These are phyloP conservation scores for Stomatorhinus ivindoensis DNA, from an alignment of 2,113 vertebrate genomes.

Conservation along the genomic window DNA sequence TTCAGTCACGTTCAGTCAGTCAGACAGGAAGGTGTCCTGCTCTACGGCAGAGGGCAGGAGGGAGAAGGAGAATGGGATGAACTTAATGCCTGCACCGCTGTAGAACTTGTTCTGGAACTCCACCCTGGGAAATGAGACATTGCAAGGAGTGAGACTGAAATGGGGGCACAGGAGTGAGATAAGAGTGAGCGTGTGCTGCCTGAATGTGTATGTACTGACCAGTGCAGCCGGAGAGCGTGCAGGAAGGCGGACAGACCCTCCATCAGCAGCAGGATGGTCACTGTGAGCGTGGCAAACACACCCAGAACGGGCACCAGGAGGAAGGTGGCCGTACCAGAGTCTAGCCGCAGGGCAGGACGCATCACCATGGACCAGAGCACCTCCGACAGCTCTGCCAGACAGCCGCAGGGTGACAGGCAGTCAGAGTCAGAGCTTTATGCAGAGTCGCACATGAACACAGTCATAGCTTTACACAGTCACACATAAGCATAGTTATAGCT, in stretches of 20 bases:
- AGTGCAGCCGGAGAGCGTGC: constrained; percentile 90
- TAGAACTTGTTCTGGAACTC: constrained; percentile 99
- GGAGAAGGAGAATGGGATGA: constrained; percentile 86
- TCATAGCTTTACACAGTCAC: not conserved
- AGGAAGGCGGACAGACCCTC: constrained; percentile 98
- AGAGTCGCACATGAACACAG: not conserved
- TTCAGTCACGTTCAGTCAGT: not conserved
- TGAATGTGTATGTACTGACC: constrained; percentile 58
- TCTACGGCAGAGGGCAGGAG: constrained; percentile 76
- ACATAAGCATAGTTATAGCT: not conserved
- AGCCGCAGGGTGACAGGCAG: not conserved
- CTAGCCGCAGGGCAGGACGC: constrained; percentile 74
- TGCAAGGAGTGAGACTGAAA: not conserved
- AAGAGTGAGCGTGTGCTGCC: not conserved
- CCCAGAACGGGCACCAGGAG: constrained; percentile 71
- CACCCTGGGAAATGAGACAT: constrained; percentile 69
- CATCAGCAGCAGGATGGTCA: constrained; percentile 90
- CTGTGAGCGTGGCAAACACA: constrained; percentile 74
- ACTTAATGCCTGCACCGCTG: constrained; percentile 83
- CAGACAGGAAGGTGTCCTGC: constrained; percentile 58
- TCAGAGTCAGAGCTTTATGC: not conserved
- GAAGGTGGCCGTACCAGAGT: constrained; percentile 58
- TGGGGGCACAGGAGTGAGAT: not conserved
- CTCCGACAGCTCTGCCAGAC: constrained; percentile 77
- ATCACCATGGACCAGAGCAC: constrained; percentile 94